Evolutionary conservation across 2,888 invertebrate genomes (phyloP).

Genomic region (Hyles lineata): DNA sequence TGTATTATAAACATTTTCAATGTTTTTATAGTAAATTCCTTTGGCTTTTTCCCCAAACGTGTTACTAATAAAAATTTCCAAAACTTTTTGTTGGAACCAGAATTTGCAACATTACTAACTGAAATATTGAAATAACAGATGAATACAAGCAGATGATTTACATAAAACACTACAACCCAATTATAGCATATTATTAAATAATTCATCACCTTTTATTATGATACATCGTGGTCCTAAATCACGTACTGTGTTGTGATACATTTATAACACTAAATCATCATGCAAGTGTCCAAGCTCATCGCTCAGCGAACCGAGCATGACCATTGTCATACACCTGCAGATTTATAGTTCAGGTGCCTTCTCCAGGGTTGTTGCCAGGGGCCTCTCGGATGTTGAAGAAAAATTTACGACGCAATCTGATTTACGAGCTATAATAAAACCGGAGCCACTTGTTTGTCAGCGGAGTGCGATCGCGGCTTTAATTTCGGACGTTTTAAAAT

Average conservation of each 20-base stretch:
- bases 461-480: conserved; percentile 41
- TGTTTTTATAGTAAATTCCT: no score
- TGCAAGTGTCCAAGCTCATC: conserved; percentile 35
- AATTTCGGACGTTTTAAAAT: conserved; percentile 37
- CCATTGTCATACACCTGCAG: conserved; percentile 53
- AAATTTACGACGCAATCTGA: conserved; percentile 59
- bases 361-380: conserved; percentile 65
- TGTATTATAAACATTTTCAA: no score
- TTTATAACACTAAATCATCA: conserved; percentile 26
- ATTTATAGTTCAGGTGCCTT: conserved; percentile 69
- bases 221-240: background rate
- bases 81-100: no score
- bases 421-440: conserved; percentile 61
- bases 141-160: background rate
- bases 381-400: conserved; percentile 50
- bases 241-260: background rate
- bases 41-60: no score
- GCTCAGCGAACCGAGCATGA: conserved; percentile 42
- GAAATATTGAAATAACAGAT: no score
- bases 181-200: background rate
- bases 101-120: no score
- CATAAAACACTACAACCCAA: background rate
- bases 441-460: conserved; percentile 52
- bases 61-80: no score
- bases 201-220: background rate